A percentile compares a stretch with the other conserved stretches of the same genome.
phyloP scores from a whole-genome alignment of 2,113 vertebrate species.

The Scolopax mira region DNA sequence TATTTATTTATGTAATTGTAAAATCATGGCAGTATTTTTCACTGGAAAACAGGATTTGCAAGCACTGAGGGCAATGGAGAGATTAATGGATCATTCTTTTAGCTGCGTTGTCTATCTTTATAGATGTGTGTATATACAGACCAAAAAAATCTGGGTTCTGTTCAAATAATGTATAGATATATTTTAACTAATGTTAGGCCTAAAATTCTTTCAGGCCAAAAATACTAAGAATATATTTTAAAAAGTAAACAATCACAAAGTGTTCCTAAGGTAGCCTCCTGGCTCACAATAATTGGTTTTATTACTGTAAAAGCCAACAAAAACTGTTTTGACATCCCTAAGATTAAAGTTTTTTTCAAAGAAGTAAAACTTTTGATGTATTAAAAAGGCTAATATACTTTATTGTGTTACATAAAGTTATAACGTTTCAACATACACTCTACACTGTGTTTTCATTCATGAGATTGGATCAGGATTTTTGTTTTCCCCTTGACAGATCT shows the following conservation, averaged over 20 bases:
- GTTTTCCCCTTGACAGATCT: neutral
- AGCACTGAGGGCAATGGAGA: neutral
- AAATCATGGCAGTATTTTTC: neutral
- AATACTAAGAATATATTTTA: neutral
- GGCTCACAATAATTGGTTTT: neutral
- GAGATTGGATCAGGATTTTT: neutral
- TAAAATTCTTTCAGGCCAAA: neutral
- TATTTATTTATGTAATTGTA: neutral
- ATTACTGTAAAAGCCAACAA: neutral
- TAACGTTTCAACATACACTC: neutral
- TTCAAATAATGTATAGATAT: neutral
- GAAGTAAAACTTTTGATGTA: neutral
- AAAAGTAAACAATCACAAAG: neutral
- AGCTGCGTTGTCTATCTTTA: neutral
- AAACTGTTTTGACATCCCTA: neutral
- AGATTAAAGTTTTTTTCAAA: neutral
- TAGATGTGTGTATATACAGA: rapidly evolving
- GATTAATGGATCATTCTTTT: neutral
- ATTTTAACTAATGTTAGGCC: neutral
- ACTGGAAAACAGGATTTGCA: neutral
- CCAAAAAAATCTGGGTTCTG: neutral
- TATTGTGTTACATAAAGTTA: neutral
- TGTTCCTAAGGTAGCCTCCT: neutral
- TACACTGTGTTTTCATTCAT: neutral
- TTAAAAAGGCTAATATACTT: neutral